These are phyloP conservation scores for Ctenodactylus gundi DNA, from an alignment of 2,113 vertebrate species.

Conservation along the genomic window DNA sequence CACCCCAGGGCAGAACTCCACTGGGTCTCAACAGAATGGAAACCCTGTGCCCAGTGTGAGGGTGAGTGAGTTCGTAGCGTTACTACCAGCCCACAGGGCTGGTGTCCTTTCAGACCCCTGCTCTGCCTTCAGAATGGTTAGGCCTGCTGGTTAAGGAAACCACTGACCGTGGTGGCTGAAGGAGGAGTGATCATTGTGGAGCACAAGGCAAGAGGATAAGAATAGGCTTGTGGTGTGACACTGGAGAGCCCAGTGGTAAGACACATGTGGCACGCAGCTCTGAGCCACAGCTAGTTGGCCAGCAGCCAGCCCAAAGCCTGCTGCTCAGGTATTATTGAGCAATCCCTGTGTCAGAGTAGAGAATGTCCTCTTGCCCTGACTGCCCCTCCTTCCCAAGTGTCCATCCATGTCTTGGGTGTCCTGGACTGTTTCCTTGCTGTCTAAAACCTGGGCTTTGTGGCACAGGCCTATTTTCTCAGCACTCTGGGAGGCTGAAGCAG, in stretches of 20 bases:
- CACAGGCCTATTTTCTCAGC: too few relatives aligned
- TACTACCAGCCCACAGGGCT: neutral
- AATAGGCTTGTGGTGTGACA: neutral
- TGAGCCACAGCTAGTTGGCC: neutral
- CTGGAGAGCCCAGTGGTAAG: neutral
- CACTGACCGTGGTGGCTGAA: neutral
- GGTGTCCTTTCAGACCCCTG: neutral
- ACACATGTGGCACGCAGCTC: neutral
- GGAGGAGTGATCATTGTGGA: accelerated
- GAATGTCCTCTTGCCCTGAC: neutral
- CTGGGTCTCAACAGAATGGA: slow-evolving; percentile 82
- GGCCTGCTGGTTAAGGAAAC: neutral
- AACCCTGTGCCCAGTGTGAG: slow-evolving; percentile 66
- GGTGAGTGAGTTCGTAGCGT: slow-evolving; percentile 74
- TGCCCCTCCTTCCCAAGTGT: neutral
- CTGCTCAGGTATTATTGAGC: neutral
- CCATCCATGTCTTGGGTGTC: neutral
- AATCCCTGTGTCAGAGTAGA: neutral
- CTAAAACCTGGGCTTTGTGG: too few relatives aligned
- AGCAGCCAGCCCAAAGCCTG: neutral
- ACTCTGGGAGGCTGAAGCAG: too few relatives aligned
- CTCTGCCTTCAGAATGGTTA: neutral
- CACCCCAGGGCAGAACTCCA: slow-evolving; percentile 74
- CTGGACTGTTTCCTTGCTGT: neutral
- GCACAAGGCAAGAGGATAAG: neutral